Conservation (phyloP, 1,140 invertebrate species). For the Neodiprion lecontei region DNA sequence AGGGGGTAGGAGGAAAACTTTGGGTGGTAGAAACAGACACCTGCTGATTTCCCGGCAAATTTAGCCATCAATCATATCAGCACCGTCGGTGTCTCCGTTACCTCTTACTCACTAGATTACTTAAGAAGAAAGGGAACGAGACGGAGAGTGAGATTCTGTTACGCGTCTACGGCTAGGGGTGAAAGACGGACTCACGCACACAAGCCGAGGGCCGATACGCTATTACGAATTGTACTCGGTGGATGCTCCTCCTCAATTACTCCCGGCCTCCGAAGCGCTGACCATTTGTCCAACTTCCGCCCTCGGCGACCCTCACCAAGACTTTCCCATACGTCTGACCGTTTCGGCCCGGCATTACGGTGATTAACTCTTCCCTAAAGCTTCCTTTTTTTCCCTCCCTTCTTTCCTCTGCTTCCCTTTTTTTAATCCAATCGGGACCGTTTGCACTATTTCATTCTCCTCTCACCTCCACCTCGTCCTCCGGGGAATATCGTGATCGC, state of each 20-base stretch:
- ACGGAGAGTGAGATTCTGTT: background rate
- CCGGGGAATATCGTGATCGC: background rate
- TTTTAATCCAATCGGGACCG: no score
- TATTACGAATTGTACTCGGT: background rate
- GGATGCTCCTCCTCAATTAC: background rate
- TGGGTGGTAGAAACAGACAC: slow-evolving; percentile 21
- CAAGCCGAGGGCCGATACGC: background rate
- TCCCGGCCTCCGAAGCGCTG: background rate
- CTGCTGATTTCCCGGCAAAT: slow-evolving; percentile 34
- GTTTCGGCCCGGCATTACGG: slow-evolving; percentile 1
- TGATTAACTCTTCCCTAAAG: background rate
- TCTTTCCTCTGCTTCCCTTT: no score
- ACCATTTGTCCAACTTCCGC: background rate
- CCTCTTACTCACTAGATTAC: background rate
- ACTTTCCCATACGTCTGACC: background rate
- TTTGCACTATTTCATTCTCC: no score
- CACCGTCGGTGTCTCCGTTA: slow-evolving; percentile 13
- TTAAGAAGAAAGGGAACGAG: background rate
- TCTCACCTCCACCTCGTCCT: background rate
- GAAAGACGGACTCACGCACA: background rate
- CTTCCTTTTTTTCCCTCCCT: background rate
- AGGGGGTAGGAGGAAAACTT: background rate
- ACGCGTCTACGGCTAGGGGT: background rate
- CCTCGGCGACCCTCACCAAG: background rate
- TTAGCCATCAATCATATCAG: slow-evolving; percentile 34